These are phyloP conservation scores for Bungarus multicinctus DNA, from an alignment of 2,113 vertebrate genomes.

Conservation along the genomic window DNA sequence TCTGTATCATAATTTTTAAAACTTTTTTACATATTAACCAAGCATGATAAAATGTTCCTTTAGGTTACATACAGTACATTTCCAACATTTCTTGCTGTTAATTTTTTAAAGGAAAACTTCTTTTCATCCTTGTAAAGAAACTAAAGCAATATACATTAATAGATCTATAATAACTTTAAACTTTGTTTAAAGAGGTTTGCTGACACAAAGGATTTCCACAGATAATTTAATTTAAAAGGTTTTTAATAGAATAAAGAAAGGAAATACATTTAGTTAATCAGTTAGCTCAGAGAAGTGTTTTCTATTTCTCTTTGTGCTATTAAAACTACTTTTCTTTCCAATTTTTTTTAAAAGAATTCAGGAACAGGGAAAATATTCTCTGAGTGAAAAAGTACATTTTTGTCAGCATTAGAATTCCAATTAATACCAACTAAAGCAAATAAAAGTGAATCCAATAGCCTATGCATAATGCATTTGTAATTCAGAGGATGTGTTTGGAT, in stretches of 20 bases:
- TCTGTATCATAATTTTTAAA: not conserved
- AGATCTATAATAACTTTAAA: not conserved
- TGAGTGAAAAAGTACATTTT: not conserved
- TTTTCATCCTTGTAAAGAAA: not conserved
- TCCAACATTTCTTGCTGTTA: not conserved
- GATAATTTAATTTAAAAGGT: accelerated
- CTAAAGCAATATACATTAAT: accelerated
- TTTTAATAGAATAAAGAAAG: not conserved
- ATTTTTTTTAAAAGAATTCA: not conserved
- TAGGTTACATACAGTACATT: not conserved
- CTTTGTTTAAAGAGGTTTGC: not conserved
- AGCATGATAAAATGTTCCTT: not conserved
- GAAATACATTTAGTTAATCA: not conserved
- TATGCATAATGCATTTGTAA: not conserved
- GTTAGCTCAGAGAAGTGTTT: not conserved
- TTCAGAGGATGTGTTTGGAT: not conserved
- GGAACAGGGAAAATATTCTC: not conserved
- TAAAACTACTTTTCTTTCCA: not conserved
- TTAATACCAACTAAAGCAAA: not conserved
- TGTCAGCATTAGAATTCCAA: not conserved
- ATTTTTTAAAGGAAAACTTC: not conserved
- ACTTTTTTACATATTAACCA: not conserved
- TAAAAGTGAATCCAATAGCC: not conserved
- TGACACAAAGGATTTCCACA: not conserved
- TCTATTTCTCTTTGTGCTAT: not conserved